These are phyloP conservation scores for Ranitomeya variabilis DNA, from an alignment of 2,113 vertebrate genomes.

Conservation along the genomic window DNA sequence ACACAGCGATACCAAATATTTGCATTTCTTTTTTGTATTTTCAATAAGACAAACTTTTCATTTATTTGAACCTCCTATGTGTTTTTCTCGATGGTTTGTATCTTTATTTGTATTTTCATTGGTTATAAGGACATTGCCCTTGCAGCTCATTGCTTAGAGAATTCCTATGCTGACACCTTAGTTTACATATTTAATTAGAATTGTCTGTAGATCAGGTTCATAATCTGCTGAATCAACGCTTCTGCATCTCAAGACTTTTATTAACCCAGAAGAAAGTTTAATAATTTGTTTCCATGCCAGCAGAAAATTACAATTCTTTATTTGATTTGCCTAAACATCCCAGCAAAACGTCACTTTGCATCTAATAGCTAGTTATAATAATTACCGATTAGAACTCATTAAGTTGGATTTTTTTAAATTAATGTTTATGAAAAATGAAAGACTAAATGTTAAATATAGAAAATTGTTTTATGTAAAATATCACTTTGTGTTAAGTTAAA, in stretches of 20 bases:
- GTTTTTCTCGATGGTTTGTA: background rate
- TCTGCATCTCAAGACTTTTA: conserved; percentile 35
- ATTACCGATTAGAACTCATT: conserved; percentile 46
- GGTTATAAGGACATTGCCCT: background rate
- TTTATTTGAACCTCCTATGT: no score
- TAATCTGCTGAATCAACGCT: conserved; percentile 60
- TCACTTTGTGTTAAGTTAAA: background rate
- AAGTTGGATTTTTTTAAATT: conserved; percentile 11
- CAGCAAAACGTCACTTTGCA: conserved; percentile 58
- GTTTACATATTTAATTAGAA: conserved; percentile 62
- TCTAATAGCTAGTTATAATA: conserved; percentile 53
- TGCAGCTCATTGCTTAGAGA: conserved; percentile 40
- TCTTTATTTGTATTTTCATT: conserved; percentile 53
- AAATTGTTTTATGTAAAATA: background rate
- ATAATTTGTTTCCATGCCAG: conserved; percentile 54
- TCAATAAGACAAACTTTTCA: no score
- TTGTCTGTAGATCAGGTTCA: conserved; percentile 60
- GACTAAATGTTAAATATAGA: conserved; percentile 32
- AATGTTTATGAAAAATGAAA: conserved; percentile 16
- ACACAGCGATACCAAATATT: no score
- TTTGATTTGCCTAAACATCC: conserved; percentile 57
- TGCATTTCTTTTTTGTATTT: no score
- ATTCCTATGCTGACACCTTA: conserved; percentile 47
- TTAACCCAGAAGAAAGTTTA: conserved; percentile 58
- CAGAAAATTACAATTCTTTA: conserved; percentile 59